Conservation (phyloP, 2,888 invertebrate genomes). For the Cheilosia soror region DNA sequence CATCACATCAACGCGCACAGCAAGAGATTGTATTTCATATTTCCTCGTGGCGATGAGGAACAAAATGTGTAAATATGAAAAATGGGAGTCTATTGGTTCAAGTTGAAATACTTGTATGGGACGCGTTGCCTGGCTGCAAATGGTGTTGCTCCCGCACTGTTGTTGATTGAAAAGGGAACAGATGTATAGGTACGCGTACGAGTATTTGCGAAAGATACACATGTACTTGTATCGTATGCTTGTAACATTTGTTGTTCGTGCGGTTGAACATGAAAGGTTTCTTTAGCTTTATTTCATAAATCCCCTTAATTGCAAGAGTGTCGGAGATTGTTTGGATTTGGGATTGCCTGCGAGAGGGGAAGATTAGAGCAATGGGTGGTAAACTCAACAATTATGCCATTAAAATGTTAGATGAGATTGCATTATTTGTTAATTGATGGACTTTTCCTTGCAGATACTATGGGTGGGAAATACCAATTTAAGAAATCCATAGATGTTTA, state of each 20-base stretch:
- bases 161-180: slow-evolving; percentile 49
- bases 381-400: not conserved
- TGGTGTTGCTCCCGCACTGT: not conserved
- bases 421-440: too few species aligned
- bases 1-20: slow-evolving; percentile 56
- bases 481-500: too few species aligned
- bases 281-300: slow-evolving; percentile 39
- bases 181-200: not conserved
- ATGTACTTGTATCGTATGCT: slow-evolving; percentile 18
- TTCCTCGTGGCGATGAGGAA: slow-evolving; percentile 16
- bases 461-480: too few species aligned
- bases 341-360: slow-evolving; percentile 5
- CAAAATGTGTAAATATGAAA: slow-evolving; percentile 46
- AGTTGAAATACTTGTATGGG: slow-evolving; percentile 6
- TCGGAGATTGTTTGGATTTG: not conserved
- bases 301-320: slow-evolving; percentile 9
- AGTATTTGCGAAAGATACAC: slow-evolving; percentile 22
- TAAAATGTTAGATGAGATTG: too few species aligned
- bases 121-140: not conserved
- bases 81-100: slow-evolving; percentile 46
- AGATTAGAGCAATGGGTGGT: not conserved
- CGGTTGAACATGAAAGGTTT: slow-evolving; percentile 48
- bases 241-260: slow-evolving; percentile 61
- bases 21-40: slow-evolving; percentile 71
- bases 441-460: too few species aligned